Base-by-base conservation (phyloP, 2,113 vertebrate species). In the Mungos mungo region DNA sequence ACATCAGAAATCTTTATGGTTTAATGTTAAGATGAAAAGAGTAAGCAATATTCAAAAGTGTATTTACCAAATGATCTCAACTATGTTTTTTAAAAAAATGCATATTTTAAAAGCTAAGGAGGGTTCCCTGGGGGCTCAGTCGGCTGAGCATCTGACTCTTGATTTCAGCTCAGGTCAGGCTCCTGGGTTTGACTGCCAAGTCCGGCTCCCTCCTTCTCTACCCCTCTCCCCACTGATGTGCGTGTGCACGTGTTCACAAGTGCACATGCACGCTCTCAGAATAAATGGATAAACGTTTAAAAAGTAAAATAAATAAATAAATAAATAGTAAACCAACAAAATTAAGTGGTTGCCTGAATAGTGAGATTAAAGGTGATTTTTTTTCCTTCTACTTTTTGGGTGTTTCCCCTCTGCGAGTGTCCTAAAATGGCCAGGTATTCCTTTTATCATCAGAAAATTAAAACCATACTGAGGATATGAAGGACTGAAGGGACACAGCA, bases 361-460 rank as follows among this genome's bases (percentile, higher is more conserved):
- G 2, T 71, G 33, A 57, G 18, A 93, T 35, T 79, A 82, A 12
- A 54, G 18, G 23, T 57, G 4, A 12, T 8, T 35, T 81, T 69
- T 88, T 87, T 86, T 31, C 12, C 41, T 33, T 63, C 3, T 21
- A 31, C 7, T 25, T 82, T 38, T 65, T 86, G 66, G 47, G 35
- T 79, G 33, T 25, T 68, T 69, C 5, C 35, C 7, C 31, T 7
- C 11, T 5, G 50, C 15, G 23, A 45, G 79, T 45, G 33, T 90
- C 41, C 47, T 84, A 80, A 87, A 94, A 72, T 72, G 31, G 47
- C 14, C 69, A 76, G 69, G 10, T n/a, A 76, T 77, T 66, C 72
- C 60, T 90, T 95, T 60, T 65, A 41, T 31, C 77, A 87, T 69
- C 19, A 72, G 35, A 95, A 97, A 92, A 95, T 65, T 52, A 93